These are phyloP conservation scores for Brachyptera risi DNA, from an alignment of 2,888 invertebrate genomes.

Conservation along the genomic window DNA sequence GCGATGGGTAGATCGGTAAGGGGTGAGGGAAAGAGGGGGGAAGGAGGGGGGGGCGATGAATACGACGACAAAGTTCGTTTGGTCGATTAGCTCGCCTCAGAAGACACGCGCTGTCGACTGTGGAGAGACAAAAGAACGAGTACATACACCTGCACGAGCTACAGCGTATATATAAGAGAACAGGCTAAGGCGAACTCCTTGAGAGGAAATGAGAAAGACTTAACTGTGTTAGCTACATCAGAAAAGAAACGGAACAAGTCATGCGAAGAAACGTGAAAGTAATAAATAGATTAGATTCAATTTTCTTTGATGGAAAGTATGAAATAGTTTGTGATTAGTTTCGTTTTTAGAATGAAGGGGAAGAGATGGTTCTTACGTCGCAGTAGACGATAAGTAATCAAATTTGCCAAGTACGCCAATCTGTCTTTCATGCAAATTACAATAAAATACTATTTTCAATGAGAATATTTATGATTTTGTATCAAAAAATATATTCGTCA, in stretches of 20 bases:
- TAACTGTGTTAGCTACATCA: constrained; percentile 2
- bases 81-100: constrained; percentile 15
- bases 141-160: neutral
- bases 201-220: constrained; percentile 6
- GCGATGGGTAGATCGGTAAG: too few species aligned
- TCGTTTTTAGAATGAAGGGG: neutral
- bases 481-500: too few species aligned
- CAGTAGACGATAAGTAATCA: too few species aligned
- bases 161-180: neutral
- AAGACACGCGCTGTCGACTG: neutral
- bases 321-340: neutral
- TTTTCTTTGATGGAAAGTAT: neutral
- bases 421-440: too few species aligned
- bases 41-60: neutral
- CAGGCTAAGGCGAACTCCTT: neutral
- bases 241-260: constrained; percentile 1
- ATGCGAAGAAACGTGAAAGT: constrained; percentile 16
- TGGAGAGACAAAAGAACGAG: constrained; percentile 7
- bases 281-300: constrained; percentile 2
- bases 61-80: constrained; percentile 20
- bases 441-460: too few species aligned
- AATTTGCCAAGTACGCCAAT: too few species aligned
- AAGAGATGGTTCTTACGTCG: too few species aligned
- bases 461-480: too few species aligned
- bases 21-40: neutral